phyloP scores from a whole-genome alignment of 2,797 vertebrate genomes.

The Acanthis flammea region DNA sequence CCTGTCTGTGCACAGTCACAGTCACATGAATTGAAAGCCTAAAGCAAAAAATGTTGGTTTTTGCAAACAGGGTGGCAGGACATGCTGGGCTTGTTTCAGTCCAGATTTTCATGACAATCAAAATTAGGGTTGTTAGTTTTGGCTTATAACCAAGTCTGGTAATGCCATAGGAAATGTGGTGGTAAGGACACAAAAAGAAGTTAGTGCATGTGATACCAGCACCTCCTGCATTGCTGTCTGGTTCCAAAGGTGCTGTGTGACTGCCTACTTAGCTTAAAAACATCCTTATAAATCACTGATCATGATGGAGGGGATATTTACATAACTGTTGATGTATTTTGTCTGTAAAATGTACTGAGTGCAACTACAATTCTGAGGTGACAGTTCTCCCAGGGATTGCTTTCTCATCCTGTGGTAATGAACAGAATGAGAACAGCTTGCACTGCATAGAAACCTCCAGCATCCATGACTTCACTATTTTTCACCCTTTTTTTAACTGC shows the following conservation, averaged over 20 bases:
- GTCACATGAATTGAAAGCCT: not conserved
- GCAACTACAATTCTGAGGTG: not conserved
- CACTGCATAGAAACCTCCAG: not conserved
- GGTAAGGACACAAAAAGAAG: not conserved
- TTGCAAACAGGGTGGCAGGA: not conserved
- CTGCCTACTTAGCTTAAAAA: not conserved
- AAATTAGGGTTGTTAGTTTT: not conserved
- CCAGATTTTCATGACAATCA: not conserved
- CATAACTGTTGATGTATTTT: fast-evolving
- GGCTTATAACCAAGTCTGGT: not conserved
- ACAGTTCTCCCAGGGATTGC: not conserved
- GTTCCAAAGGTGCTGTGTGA: not conserved
- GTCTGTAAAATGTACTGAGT: not conserved
- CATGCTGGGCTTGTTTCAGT: not conserved
- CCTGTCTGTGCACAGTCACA: not conserved
- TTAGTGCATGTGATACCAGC: not conserved
- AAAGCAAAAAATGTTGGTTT: not conserved
- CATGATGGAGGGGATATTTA: not conserved
- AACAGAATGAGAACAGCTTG: not conserved
- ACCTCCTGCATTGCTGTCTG: not conserved
- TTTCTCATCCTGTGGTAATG: not conserved
- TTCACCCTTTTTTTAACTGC: not conserved
- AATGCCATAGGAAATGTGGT: not conserved
- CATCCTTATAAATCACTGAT: not conserved
- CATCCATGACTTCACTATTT: not conserved